phyloP scores from a whole-genome alignment of 2,888 invertebrate species.

The Orchesellides sinensis region DNA sequence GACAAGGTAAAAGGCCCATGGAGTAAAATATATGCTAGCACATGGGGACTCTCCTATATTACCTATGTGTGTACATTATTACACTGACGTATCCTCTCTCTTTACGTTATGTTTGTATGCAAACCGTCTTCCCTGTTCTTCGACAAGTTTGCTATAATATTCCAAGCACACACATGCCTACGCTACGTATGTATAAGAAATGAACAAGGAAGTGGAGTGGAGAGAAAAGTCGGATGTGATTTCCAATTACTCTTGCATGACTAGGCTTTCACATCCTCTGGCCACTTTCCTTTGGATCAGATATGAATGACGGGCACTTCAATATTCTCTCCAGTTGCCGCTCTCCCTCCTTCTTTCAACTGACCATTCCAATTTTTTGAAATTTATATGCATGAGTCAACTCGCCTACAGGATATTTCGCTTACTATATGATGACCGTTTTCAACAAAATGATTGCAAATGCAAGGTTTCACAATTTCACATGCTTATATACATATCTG shows the following conservation, averaged over 20 bases:
- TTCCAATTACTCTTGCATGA: slow-evolving; percentile 45
- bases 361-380: slow-evolving; percentile 38
- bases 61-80: not conserved
- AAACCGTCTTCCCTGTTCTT: too few species aligned
- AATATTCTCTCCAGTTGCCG: slow-evolving; percentile 21
- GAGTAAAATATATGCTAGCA: slow-evolving; percentile 38
- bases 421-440: too few species aligned
- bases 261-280: slow-evolving; percentile 33
- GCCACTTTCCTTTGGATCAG: slow-evolving; percentile 28
- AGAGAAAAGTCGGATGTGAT: slow-evolving; percentile 29
- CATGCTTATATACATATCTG: too few species aligned
- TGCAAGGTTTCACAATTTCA: too few species aligned
- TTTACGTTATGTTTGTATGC: not conserved
- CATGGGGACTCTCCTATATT: not conserved
- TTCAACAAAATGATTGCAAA: too few species aligned
- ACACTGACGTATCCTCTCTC: not conserved
- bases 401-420: slow-evolving; percentile 19
- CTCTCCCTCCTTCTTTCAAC: slow-evolving; percentile 6
- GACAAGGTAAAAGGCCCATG: slow-evolving; percentile 46
- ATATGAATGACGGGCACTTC: slow-evolving; percentile 47
- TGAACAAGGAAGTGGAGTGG: not conserved
- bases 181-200: not conserved
- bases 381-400: slow-evolving; percentile 46
- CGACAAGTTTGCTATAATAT: not conserved
- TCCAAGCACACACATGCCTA: not conserved